Conservation (phyloP, 2,888 invertebrate species). For the Drosophila affinis region DNA sequence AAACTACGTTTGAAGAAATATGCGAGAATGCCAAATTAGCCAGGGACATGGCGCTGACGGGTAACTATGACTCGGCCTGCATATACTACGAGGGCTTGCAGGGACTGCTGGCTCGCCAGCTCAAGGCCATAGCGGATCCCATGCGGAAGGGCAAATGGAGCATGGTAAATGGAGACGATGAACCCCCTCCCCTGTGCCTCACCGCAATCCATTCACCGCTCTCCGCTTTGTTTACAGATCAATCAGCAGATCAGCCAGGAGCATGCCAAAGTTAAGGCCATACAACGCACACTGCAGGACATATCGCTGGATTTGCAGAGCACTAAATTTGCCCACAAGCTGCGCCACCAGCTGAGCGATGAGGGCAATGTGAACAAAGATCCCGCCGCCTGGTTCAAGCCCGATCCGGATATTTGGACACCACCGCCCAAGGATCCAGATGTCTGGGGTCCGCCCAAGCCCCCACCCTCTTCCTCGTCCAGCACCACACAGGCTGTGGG, state of each 20-base stretch:
- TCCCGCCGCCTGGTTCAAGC: slow-evolving; percentile 85
- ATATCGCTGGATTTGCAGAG: slow-evolving; percentile 83
- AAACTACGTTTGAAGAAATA: slow-evolving; percentile 93
- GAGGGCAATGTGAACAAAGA: slow-evolving; percentile 79
- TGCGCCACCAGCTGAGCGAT: slow-evolving; percentile 79
- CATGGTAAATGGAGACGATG: slow-evolving; percentile 86
- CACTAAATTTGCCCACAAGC: slow-evolving; percentile 84
- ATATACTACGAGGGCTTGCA: slow-evolving; percentile 83
- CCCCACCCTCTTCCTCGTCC: slow-evolving; percentile 84
- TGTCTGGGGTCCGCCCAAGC: slow-evolving; percentile 94
- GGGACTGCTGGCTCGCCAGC: slow-evolving; percentile 94
- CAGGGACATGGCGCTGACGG: slow-evolving; percentile 96
- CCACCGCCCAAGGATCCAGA: slow-evolving; percentile 89
- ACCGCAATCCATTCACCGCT: not conserved
- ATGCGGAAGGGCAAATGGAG: slow-evolving; percentile 95
- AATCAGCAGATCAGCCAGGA: slow-evolving; percentile 95
- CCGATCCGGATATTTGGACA: slow-evolving; percentile 92
- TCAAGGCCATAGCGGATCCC: slow-evolving; percentile 91
- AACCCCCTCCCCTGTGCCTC: too few relatives aligned
- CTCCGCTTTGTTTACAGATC: slow-evolving; percentile 85
- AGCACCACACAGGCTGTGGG: slow-evolving; percentile 72
- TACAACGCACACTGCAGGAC: slow-evolving; percentile 83
- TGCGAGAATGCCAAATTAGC: slow-evolving; percentile 97
- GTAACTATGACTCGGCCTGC: slow-evolving; percentile 96
- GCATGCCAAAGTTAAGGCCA: slow-evolving; percentile 94